Base-by-base conservation (phyloP, 1,140 invertebrate genomes). In the Leptinotarsa lineolata region DNA sequence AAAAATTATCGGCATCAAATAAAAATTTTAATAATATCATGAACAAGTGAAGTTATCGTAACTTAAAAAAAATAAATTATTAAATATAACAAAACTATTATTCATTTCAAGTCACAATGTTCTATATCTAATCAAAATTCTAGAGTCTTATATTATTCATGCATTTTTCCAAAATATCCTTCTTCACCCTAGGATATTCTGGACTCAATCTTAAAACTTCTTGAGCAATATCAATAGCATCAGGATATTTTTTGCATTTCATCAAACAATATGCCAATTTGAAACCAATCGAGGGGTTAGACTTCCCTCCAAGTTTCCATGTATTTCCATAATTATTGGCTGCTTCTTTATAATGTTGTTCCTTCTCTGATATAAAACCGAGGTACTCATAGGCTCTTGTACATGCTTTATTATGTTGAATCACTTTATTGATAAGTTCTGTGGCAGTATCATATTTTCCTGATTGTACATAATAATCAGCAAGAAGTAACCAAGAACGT, bases 161-260 rank as follows among this genome's bases (percentile, higher is more conserved):
- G n/a, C 95, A 94, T 85, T 98, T 98, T 74, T 98, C 96, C 39
- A 98, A 86, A 78, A 99, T 95, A 74, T 98, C 97, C 83, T 97
- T 97, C 73, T 89, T 91, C 6, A 99, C 93, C 77, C 94, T 93
- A 0, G 95, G 93, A 87, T 96, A 98, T 77, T 97, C 94, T 0
- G 96, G 94, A 85, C 92, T 93, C 58, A 90, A 86, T 73, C 89
- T 90, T 5, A 98, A 82, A 5, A 99, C 92, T 76, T 92, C 89
- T 74, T 97, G 92, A 74, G 93, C 94, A 1, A 93, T 89, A 80
- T 95, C 93, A 79, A 98, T 95, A 1, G 89, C 90, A 81, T 97
- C 94, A 0, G 95, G 93, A 83, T 92, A 96, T 71, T 92, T 87
- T 84, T 97, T 97, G 3, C 92, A 92, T 84, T 99, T 99, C 83